phyloP scores from a whole-genome alignment of 2,888 invertebrate species.

The Boloria euphrosyne region DNA sequence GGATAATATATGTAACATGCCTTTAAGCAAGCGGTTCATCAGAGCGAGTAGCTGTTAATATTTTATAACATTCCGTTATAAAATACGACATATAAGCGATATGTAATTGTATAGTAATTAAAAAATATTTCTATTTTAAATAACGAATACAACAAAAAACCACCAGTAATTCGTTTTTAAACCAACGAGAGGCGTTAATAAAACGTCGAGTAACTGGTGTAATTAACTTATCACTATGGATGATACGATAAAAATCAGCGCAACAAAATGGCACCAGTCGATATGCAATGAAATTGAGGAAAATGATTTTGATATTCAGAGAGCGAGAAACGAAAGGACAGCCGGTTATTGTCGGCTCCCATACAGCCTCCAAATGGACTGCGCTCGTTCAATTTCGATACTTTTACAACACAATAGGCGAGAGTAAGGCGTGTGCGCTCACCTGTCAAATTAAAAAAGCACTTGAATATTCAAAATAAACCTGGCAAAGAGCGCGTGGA shows the following conservation, averaged over 20 bases:
- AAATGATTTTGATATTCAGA: constrained; percentile 74
- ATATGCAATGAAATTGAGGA: constrained; percentile 68
- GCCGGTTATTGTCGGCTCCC: constrained; percentile 68
- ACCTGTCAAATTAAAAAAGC: constrained; percentile 81
- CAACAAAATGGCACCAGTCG: constrained; percentile 52
- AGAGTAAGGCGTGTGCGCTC: constrained; percentile 77
- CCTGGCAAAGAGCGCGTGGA: constrained; percentile 44
- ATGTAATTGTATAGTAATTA: too few relatives aligned
- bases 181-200: constrained; percentile 45
- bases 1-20: neutral
- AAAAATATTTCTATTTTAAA: neutral
- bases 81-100: too few relatives aligned
- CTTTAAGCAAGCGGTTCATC: neutral
- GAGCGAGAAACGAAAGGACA: constrained; percentile 65
- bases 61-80: neutral
- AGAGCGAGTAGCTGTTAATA: constrained; percentile 5
- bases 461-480: constrained; percentile 70
- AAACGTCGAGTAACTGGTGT: constrained; percentile 52
- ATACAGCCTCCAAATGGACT: constrained; percentile 74
- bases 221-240: constrained; percentile 59
- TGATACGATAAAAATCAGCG: constrained; percentile 51
- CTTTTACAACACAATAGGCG: constrained; percentile 78
- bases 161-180: constrained; percentile 39
- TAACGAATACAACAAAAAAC: constrained; percentile 25
- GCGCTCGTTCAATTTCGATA: constrained; percentile 78